Conservation (phyloP, 2,888 invertebrate species). For the Andrena marginata region DNA sequence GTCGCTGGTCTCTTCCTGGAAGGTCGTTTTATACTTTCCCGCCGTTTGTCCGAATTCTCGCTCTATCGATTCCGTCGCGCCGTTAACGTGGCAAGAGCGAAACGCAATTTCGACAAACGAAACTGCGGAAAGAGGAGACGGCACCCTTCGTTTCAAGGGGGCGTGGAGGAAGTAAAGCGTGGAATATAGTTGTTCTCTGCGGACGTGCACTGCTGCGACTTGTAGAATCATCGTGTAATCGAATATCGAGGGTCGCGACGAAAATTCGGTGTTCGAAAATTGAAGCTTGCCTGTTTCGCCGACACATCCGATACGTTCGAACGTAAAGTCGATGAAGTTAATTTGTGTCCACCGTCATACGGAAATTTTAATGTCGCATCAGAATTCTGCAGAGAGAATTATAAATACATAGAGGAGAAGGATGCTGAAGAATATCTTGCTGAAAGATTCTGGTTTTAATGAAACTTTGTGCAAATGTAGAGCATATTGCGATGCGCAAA, state of each 20-base stretch:
- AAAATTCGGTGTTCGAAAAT: neutral
- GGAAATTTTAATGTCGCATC: neutral
- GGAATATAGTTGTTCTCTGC: neutral
- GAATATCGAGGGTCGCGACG: neutral
- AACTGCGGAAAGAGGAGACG: neutral
- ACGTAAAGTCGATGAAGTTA: neutral
- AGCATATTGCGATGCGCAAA: too few species aligned
- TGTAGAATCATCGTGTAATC: neutral
- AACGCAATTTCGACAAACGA: constrained; percentile 17
- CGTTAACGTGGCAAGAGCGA: constrained; percentile 34
- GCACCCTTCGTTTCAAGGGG: neutral
- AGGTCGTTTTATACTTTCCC: neutral
- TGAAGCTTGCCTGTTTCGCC: neutral
- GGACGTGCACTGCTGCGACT: neutral
- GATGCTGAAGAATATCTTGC: too few species aligned
- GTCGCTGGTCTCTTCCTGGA: neutral
- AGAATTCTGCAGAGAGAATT: too few species aligned
- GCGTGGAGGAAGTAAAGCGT: neutral
- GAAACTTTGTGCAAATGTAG: too few species aligned
- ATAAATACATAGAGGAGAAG: too few species aligned
- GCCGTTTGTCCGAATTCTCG: constrained; percentile 19
- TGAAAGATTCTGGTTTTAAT: too few species aligned
- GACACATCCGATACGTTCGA: too few species aligned
- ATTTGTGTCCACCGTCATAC: neutral
- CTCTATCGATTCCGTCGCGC: constrained; percentile 34